Evolutionary conservation across 2,797 vertebrate genomes (phyloP), one percentile per base, ranked within the genome.

Genomic region (Sebastiscus tertius): DNA sequence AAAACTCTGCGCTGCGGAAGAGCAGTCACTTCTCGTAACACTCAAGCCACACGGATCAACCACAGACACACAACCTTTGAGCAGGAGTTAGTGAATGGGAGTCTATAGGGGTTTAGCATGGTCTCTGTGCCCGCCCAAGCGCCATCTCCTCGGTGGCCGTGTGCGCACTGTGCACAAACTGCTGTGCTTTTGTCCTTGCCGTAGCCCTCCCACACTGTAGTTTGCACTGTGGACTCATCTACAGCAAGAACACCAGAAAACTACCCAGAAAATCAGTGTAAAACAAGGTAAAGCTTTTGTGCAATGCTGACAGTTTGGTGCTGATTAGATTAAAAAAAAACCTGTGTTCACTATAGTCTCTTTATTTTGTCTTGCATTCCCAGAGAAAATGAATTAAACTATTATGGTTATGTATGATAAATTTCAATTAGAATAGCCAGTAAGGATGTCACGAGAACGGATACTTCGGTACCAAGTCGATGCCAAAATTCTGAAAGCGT

Each of bases 1-100:
- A 93, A 95, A 95, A 94, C 94, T 94, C 94, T 94, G 94, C 94
- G 87, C 93, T 71, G 72, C 66, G 68, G 86, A 94, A 89, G 87
- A 93, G 88, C 87, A 74, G 46, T 87, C 85, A 79, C 81, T 86
- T 89, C 78, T 83, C 34, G 26, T 63, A 60, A 71, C 80, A 59
- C 80, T 82, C 55, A 76, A 69, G 81, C 60, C 75, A 83, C 80
- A 81, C 74, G 71, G 72, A 83, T 78, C 80, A 29, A 75, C 61
- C 33, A 52, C 64, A 84, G 68, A 86, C 60, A 36, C 80, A 60
- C 82, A 75, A 61, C 67, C 72, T 61, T 10, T 20, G 56, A 76
- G 70, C 66, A 34, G 55, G 42, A 58, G 85, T 72, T 73, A 78
- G 82, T 69, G 56, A 72, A 62, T 36, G 62, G 71, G 60, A 72